phyloP scores from a whole-genome alignment of 2,888 invertebrate genomes.

The Drosophila subquinaria region DNA sequence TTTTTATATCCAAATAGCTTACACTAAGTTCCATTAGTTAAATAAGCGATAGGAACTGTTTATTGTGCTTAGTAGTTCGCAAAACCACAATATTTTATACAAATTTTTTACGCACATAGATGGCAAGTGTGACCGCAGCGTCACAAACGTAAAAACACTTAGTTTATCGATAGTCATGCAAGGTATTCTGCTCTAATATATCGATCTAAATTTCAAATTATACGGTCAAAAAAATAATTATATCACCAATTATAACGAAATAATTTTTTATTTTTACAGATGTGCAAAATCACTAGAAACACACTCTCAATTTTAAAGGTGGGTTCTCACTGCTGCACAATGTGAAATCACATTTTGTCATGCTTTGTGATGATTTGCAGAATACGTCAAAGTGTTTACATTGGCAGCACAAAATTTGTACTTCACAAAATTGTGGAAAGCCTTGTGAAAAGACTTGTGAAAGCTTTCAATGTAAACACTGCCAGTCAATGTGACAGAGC shows the following conservation, averaged over 20 bases:
- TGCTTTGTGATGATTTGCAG: no score
- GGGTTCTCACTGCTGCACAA: no score
- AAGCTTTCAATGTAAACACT: no score
- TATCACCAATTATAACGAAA: background rate
- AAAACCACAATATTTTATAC: conserved; percentile 26
- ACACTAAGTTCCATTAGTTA: background rate
- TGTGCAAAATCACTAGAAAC: background rate
- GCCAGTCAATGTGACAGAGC: no score
- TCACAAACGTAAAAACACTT: conserved; percentile 12
- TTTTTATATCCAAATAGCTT: background rate
- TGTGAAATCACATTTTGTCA: no score
- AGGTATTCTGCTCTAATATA: background rate
- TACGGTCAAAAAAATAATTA: background rate
- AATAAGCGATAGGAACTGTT: background rate
- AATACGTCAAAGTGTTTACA: no score
- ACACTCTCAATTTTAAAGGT: no score
- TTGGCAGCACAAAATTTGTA: no score
- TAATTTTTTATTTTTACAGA: background rate
- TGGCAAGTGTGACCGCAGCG: background rate
- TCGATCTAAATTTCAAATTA: background rate
- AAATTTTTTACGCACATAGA: conserved; percentile 22
- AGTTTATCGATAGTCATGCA: conserved; percentile 21
- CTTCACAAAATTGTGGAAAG: no score
- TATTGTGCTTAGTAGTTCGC: background rate
- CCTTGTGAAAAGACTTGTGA: no score